phyloP scores from a whole-genome alignment of 2,113 vertebrate species.

The Asarcornis scutulata region DNA sequence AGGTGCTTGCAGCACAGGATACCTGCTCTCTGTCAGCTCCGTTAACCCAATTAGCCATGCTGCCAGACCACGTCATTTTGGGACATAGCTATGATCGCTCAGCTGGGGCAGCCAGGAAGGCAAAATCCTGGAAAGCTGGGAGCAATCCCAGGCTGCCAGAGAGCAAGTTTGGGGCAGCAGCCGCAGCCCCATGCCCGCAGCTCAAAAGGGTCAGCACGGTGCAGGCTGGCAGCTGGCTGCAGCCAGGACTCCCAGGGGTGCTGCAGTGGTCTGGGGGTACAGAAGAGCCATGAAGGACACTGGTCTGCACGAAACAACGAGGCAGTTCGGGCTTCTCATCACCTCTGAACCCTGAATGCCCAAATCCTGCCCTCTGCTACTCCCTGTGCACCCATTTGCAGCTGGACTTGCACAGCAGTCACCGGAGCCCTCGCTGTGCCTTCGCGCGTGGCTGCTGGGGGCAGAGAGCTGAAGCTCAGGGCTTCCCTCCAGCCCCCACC shows the following conservation, averaged over 20 bases:
- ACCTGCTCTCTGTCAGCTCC: constrained; percentile 6
- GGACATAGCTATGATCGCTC: not conserved
- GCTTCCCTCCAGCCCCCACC: not conserved
- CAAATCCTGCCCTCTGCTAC: not conserved
- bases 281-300: not conserved
- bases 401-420: not conserved
- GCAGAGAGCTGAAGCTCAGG: not conserved
- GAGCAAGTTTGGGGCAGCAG: not conserved
- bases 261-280: fast-evolving
- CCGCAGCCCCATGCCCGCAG: fast-evolving
- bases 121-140: not conserved
- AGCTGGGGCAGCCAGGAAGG: not conserved
- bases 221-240: fast-evolving
- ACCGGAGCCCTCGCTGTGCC: not conserved
- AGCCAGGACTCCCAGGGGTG: not conserved
- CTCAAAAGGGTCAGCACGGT: not conserved
- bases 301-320: not conserved
- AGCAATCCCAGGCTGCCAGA: not conserved
- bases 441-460: not conserved
- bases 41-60: not conserved
- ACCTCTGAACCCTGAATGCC: not conserved
- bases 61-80: constrained; percentile 6
- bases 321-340: not conserved
- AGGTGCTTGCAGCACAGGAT: not conserved
- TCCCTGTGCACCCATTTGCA: not conserved